Base-by-base conservation (phyloP, 2,888 invertebrate genomes). In the Aplocera efformata region DNA sequence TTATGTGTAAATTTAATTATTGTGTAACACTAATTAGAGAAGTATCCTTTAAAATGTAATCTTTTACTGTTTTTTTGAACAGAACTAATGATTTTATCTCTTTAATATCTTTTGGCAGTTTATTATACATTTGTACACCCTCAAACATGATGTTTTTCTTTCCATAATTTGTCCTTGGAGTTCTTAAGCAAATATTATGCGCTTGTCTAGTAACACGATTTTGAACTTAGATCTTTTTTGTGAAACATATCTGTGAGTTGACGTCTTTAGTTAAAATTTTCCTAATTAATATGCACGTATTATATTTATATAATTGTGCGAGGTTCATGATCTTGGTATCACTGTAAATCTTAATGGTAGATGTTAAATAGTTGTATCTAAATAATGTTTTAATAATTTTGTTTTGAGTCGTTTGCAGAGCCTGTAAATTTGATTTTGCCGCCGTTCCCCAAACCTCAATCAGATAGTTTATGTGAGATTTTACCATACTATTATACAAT, bases 401-500 rank as follows among this genome's bases (percentile, higher is more conserved):
- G n/a, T n/a, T n/a, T n/a, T n/a, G n/a, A n/a, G n/a, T 5, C 20
- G 3, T n/a, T n/a, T n/a, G n/a, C n/a, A n/a, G n/a, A n/a, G n/a
- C n/a, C n/a, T n/a, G n/a, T n/a, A n/a, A n/a, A 20, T 5, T 20
- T 20, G 3, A 20, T 26, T 26, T 26, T n/a, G 26, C 10, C 6
- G 9, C 10, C 3, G 8, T 9, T 8, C 26, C 26, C 26, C 26
- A 26, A 3, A 26, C 10, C 6, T 26, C 26, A 10, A 34, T 38
- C 21, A 39, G 29, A 22, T 53, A 52, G 20, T 51, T 47, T 6
- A 55, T 26, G 10, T 55, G 54, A 3, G 48, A 40, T 34, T 43
- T 51, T 0, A 50, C 27, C 6, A 51, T 27, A 0, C 50, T 37
- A 11, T 52, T 55, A n/a, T n/a, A n/a, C n/a, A n/a, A 22, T 55